Percentiles rank a stretch among this genome's conserved stretches.
Evolutionary conservation across 2,797 vertebrate species (phyloP).

Genomic region (Halcyon leucocephala): DNA sequence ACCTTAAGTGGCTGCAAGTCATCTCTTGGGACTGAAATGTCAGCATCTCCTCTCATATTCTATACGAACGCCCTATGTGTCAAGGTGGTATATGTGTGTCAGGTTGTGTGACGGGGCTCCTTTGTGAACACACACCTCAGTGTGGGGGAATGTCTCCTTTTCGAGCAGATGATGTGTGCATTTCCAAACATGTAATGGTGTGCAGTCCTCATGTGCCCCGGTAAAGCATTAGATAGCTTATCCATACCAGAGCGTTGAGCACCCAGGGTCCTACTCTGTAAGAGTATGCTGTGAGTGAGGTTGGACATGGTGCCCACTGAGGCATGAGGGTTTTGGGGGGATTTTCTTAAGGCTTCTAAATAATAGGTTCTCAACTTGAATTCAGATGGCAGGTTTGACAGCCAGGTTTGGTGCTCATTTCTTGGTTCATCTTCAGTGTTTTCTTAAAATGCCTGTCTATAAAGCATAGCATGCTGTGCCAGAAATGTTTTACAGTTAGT

Average conservation of each 20-base stretch:
- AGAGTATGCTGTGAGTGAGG: background rate
- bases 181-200: background rate
- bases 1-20: background rate
- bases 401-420: background rate
- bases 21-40: background rate
- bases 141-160: background rate
- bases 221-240: background rate
- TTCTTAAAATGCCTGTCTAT: background rate
- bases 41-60: background rate
- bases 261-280: background rate
- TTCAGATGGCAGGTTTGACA: background rate
- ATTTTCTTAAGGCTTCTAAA: background rate
- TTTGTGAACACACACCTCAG: background rate
- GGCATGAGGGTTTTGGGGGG: background rate
- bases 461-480: background rate
- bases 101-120: background rate
- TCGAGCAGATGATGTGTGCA: background rate
- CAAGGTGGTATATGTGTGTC: background rate
- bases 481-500: background rate
- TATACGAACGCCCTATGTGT: rapidly evolving
- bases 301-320: background rate
- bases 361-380: background rate
- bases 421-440: background rate
- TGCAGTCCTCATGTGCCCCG: background rate
- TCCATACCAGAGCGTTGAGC: background rate